A percentile compares a stretch with the other conserved stretches of the same genome.
Evolutionary conservation across 2,113 vertebrate genomes (phyloP).

Genomic region (Telmatochromis bifrenatus): DNA sequence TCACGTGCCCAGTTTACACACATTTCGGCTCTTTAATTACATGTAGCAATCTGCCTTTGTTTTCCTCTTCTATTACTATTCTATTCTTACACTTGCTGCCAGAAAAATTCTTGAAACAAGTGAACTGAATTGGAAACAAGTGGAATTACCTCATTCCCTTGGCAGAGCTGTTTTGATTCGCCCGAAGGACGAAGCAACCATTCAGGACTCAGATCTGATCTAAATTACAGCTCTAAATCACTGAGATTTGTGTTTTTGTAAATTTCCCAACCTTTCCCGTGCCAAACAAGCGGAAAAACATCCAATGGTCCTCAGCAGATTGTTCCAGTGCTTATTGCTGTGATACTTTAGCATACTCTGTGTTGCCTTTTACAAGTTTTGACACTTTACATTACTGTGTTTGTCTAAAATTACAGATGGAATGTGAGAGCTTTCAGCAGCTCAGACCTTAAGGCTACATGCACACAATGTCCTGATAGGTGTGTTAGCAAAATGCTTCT

Average conservation of each 20-base stretch:
- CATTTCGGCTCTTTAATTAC: not conserved
- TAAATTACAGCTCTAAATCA: not conserved
- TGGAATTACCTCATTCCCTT: conserved; percentile 20
- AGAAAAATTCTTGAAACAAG: conserved; percentile 17
- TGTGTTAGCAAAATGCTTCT: not conserved
- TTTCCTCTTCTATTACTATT: not conserved
- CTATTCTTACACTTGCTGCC: conserved; percentile 1
- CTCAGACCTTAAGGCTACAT: not conserved
- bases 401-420: not conserved
- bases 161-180: not conserved
- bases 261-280: not conserved
- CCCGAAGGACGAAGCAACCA: not conserved
- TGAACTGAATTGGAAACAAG: conserved; percentile 15
- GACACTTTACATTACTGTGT: not conserved
- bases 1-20: not conserved
- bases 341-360: not conserved
- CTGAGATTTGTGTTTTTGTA: not conserved
- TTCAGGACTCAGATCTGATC: not conserved
- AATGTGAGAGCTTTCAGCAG: not conserved
- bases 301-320: not conserved
- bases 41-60: not conserved
- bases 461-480: not conserved
- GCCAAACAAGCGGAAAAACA: not conserved
- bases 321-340: not conserved
- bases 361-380: not conserved